Evolutionary conservation across 1,140 invertebrate species (phyloP).

Genomic region (Formica selysi): DNA sequence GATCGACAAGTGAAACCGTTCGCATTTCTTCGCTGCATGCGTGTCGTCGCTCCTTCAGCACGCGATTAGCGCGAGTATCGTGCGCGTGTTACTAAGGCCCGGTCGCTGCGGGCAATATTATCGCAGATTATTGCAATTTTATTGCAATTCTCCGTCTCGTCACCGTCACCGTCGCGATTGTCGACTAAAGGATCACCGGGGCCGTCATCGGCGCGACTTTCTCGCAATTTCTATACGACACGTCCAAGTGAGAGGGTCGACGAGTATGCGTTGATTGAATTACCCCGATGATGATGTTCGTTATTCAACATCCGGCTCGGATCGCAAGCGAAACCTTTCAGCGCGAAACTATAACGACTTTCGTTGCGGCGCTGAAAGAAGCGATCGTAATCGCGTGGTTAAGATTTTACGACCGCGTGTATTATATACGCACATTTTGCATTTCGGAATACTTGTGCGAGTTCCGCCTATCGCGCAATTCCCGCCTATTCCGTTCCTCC

Average conservation of each 20-base stretch:
- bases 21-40: constrained; percentile 37
- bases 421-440: not conserved
- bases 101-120: constrained; percentile 48
- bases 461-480: not conserved
- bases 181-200: constrained; percentile 13
- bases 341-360: constrained; percentile 18
- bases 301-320: constrained; percentile 41
- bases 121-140: constrained; percentile 56
- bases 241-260: not conserved
- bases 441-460: not conserved
- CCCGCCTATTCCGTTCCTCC: not conserved
- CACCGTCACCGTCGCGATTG: not conserved
- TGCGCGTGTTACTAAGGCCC: constrained; percentile 34
- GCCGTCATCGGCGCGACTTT: constrained; percentile 35
- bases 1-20: constrained; percentile 50
- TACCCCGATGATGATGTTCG: not conserved
- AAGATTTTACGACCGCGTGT: constrained; percentile 34
- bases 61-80: constrained; percentile 5
- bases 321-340: constrained; percentile 15
- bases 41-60: constrained; percentile 53
- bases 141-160: constrained; percentile 39
- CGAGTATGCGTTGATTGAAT: constrained; percentile 41
- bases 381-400: constrained; percentile 38
- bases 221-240: constrained; percentile 32
- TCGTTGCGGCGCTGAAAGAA: constrained; percentile 8